Base-by-base conservation (phyloP, 2,888 invertebrate genomes). In the Aspidapion aeneum region DNA sequence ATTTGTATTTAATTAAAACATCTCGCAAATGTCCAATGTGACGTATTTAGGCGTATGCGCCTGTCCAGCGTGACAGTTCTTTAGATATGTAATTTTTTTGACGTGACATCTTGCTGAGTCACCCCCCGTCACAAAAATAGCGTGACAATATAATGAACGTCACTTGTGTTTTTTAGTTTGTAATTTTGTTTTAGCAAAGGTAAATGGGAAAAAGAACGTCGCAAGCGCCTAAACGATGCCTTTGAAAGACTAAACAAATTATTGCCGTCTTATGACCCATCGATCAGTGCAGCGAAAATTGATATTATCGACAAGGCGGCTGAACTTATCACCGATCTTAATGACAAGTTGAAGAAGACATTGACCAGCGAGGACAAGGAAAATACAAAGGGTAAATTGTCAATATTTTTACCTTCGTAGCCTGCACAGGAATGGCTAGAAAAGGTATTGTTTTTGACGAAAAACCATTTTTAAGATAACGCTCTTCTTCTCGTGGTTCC, bases 191-290 rank as follows among this genome's bases (percentile, higher is more conserved):
- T 60, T 73, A 87, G 87, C 75, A 85, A 86, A 73, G 85, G 85
- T 68, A 84, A 86, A 81, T 90, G 89, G 89, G 89, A 89, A 80
- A 84, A 87, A 73, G 85, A 86, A 73, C 82, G 89, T 73, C 82
- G 89, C 72, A 84, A 85, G 71, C 86, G 88, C 75, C 84, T 89
- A 74, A 89, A 88, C 72, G 76, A 79, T 16, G 81, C 80, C 54
- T 85, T 85, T 76, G 77, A 78, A 65, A 79, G 79, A 3, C 74
- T 85, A 60, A 78, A 79, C 58, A 82, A 82, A 71, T 76, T 83
- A 57, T 71, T 85, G 58, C 85, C 85, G 18, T 80, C 80, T 21
- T 81, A 82, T 72, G 82, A 83, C 70, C 79, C 81, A n/a, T 77
- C 80, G 5, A 68, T 74, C 5, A 75, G 70, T 12, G 71, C 79